Evolutionary conservation across 1,140 invertebrate genomes (phyloP), one percentile per base, ranked within the genome.

Genomic region (Armadillidium nasatum): DNA sequence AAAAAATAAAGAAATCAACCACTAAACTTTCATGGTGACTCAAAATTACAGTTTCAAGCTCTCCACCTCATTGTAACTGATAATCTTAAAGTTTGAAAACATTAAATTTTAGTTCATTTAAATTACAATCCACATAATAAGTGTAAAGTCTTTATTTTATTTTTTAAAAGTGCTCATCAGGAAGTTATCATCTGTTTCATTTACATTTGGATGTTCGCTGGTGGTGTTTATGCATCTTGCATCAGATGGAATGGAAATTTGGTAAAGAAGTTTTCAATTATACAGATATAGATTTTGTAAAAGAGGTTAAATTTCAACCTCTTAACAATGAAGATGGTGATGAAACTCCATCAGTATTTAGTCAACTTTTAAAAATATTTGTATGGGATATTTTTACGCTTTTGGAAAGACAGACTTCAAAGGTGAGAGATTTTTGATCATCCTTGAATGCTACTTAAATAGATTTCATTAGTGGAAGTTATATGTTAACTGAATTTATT

Each of bases 191-290:
- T 69, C 73, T 83, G 22, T 80, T 83, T 46, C 82, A 83, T 74
- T 71, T 82, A n/a, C 79, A 82, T 43, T 71, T 83, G 74, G 82
- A 83, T 70, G 50, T 83, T 23, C 78, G 82, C n/a, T 83, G 82
- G 82, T 83, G 77, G 73, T 75, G 81, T 43, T 75, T 83, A 10
- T 78, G 77, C 10, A 73, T 82, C 10, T 76, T 79, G 13, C 77
- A 79, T 70, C 44, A 60, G 19, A 71, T 74, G 0, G 71, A 75
- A 44, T 72, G 73, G 9, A 71, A 73, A 19, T n/a, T 77, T 2
- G 74, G 77, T n/a, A 19, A 60, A 60, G 44, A 22, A 15, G 23
- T 75, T 13, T 68, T 68, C 73, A 60, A 19, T 6, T 33, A 6
- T 19, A 19, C 50, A 60, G 7, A 60, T 60, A 13, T 60, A 19